Percentiles rank a stretch among this genome's conserved stretches.
Conservation (phyloP, 2,797 vertebrate species). For the Pseudomugil tenellus region DNA sequence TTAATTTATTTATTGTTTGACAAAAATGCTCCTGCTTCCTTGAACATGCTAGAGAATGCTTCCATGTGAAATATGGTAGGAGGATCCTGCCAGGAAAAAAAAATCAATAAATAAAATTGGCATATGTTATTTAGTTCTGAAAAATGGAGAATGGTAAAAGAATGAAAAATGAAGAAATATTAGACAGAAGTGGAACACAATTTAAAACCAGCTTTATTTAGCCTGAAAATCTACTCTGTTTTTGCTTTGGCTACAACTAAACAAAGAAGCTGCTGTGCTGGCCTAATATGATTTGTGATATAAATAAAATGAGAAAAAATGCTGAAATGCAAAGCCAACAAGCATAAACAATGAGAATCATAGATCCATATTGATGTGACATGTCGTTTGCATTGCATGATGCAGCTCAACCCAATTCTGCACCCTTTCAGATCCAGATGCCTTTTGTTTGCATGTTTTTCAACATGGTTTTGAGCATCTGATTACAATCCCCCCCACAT, state of each 20-base stretch:
- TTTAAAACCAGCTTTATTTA: slow-evolving; percentile 20
- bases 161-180: slow-evolving; percentile 10
- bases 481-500: neutral
- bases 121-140: slow-evolving; percentile 46
- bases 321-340: neutral
- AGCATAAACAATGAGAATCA: slow-evolving; percentile 1
- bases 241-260: neutral
- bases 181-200: neutral
- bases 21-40: neutral
- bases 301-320: slow-evolving; percentile 25
- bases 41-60: slow-evolving; percentile 49
- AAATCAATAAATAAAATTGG: slow-evolving; percentile 60
- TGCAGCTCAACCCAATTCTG: neutral
- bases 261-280: neutral
- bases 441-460: neutral
- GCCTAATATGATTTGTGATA: slow-evolving; percentile 8
- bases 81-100: slow-evolving; percentile 24
- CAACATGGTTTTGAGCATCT: neutral
- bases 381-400: neutral
- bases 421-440: neutral
- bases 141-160: slow-evolving; percentile 14
- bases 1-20: slow-evolving; percentile 64
- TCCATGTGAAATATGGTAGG: slow-evolving; percentile 35
- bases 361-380: slow-evolving; percentile 10
- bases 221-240: neutral